phyloP scores from a whole-genome alignment of 2,797 vertebrate genomes.

The Pipistrellus nathusii region DNA sequence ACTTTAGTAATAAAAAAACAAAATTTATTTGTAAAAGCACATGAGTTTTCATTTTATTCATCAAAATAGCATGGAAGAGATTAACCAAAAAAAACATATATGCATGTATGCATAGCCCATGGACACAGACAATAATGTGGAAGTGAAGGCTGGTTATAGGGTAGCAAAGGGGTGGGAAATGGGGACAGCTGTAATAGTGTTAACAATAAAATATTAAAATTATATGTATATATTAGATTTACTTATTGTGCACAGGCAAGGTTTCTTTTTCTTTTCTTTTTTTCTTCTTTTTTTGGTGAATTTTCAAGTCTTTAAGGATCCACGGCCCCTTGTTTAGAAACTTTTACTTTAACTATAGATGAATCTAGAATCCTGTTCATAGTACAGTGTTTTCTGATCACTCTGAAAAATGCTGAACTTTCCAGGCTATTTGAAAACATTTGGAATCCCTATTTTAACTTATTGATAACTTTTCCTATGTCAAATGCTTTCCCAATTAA shows the following conservation, averaged over 20 bases:
- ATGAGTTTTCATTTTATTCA: not conserved
- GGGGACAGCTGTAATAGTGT: not conserved
- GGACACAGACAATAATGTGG: not conserved
- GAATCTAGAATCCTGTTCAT: not conserved
- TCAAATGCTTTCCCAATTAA: not conserved
- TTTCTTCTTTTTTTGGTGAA: not conserved
- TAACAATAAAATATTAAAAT: not conserved
- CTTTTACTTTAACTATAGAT: not conserved
- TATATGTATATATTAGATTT: not conserved
- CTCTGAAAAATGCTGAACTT: not conserved
- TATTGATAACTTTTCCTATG: conserved; percentile 11
- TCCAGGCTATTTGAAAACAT: not conserved
- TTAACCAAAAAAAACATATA: not conserved
- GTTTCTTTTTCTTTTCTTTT: not conserved
- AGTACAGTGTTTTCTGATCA: not conserved
- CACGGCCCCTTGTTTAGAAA: not conserved
- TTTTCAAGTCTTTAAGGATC: conserved; percentile 1
- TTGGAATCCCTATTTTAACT: not conserved
- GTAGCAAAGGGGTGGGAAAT: not conserved
- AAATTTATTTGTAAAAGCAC: not conserved
- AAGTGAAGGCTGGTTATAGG: not conserved
- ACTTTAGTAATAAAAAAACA: not conserved
- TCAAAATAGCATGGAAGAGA: not conserved
- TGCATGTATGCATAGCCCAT: not conserved
- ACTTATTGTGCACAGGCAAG: not conserved